A percentile compares a stretch with the other conserved stretches of the same genome.
phyloP scores from a whole-genome alignment of 2,888 invertebrate genomes.

The Acanthacorydalis orientalis region DNA sequence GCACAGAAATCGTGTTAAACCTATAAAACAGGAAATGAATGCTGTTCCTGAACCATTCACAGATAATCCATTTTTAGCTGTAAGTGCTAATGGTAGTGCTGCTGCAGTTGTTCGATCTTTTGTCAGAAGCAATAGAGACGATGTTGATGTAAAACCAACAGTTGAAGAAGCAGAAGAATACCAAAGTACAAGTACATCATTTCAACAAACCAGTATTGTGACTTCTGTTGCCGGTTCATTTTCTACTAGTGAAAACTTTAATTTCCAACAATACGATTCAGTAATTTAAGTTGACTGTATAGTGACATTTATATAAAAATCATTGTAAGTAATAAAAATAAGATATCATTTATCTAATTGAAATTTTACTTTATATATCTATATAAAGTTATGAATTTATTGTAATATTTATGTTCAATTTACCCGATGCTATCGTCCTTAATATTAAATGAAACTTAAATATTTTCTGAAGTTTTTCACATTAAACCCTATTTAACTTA shows the following conservation, averaged over 20 bases:
- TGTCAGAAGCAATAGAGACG: not conserved
- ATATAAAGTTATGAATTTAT: no score
- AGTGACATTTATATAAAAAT: no score
- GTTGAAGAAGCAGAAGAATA: conserved; percentile 5
- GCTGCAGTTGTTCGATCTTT: conserved; percentile 6
- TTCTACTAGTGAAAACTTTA: conserved; percentile 7
- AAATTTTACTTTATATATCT: no score
- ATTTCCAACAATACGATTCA: conserved; percentile 8
- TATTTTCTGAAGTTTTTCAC: no score
- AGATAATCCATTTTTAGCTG: not conserved
- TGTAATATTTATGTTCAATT: no score
- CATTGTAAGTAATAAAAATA: no score
- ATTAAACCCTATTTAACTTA: no score
- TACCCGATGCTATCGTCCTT: no score
- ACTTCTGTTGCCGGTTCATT: conserved; percentile 6
- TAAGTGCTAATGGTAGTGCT: not conserved
- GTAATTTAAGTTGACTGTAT: not conserved
- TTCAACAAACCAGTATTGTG: conserved; percentile 1
- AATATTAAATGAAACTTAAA: no score
- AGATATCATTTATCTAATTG: no score
- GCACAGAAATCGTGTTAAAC: conserved; percentile 1
- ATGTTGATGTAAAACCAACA: conserved; percentile 7
- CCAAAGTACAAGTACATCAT: conserved; percentile 1
- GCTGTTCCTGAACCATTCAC: not conserved
- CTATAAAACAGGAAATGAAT: not conserved